These are phyloP conservation scores for Leptoteleia sp. DNA, from an alignment of 1,140 invertebrate genomes.

Conservation along the genomic window DNA sequence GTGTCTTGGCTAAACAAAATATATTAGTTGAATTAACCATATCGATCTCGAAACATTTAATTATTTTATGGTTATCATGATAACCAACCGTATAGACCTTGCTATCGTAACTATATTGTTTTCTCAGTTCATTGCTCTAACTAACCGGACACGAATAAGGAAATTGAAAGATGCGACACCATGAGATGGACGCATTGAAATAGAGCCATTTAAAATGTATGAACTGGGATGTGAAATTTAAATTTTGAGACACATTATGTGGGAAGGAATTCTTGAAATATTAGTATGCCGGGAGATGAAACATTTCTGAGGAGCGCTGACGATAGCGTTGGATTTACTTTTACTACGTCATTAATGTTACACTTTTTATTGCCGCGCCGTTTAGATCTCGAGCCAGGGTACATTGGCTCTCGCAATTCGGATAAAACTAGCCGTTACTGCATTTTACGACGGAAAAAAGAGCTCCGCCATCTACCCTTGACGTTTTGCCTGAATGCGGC, in stretches of 20 bases:
- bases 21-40: too few species aligned
- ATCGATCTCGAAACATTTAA: too few species aligned
- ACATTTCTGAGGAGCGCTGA: slow-evolving; percentile 52
- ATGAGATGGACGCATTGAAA: too few species aligned
- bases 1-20: too few species aligned
- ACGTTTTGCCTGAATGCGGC: slow-evolving; percentile 52
- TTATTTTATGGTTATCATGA: too few species aligned
- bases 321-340: slow-evolving; percentile 77
- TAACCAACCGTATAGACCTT: too few species aligned
- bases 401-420: slow-evolving; percentile 66
- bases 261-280: slow-evolving; percentile 5
- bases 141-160: too few species aligned
- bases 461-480: slow-evolving; percentile 35
- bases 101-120: too few species aligned
- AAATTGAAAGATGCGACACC: too few species aligned
- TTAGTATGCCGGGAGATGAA: slow-evolving; percentile 25
- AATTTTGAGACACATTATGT: background rate
- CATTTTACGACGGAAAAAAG: slow-evolving; percentile 71
- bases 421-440: slow-evolving; percentile 68
- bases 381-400: slow-evolving; percentile 52
- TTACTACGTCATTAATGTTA: slow-evolving; percentile 78
- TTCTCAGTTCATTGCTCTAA: too few species aligned
- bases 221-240: too few species aligned
- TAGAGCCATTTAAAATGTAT: too few species aligned
- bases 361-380: slow-evolving; percentile 75